phyloP scores from a whole-genome alignment of 2,113 vertebrate genomes.

The Cyanocitta stelleri region DNA sequence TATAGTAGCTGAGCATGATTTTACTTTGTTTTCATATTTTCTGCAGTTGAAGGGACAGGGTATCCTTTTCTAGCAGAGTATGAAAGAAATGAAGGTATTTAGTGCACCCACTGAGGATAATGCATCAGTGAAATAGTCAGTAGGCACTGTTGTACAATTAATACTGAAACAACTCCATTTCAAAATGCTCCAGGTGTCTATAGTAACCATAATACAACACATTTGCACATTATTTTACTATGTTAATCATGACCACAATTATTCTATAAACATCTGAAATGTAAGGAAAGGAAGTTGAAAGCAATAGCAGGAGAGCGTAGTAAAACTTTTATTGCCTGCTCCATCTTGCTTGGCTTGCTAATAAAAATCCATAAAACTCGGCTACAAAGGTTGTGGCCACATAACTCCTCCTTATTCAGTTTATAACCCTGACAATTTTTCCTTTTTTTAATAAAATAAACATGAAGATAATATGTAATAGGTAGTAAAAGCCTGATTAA shows the following conservation, averaged over 20 bases:
- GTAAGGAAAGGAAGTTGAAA: constrained; percentile 20
- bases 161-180: background rate
- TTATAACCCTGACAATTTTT: constrained; percentile 6
- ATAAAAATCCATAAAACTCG: constrained; percentile 56
- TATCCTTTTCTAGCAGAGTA: background rate
- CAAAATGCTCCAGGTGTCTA: background rate
- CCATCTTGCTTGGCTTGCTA: constrained; percentile 59
- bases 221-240: background rate
- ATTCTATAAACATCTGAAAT: constrained; percentile 30
- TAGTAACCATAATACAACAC: background rate
- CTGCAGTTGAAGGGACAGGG: background rate
- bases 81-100: background rate
- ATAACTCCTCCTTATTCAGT: constrained; percentile 52
- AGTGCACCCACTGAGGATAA: background rate
- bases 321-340: constrained; percentile 55
- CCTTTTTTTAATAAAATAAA: constrained; percentile 13
- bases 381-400: constrained; percentile 21
- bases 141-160: background rate
- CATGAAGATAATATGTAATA: constrained; percentile 38
- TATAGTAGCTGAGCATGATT: background rate
- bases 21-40: background rate
- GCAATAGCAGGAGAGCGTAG: background rate
- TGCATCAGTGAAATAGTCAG: background rate
- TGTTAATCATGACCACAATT: constrained; percentile 12
- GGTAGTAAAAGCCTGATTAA: constrained; percentile 47